Evolutionary conservation across 1,140 invertebrate genomes (phyloP).

Genomic region (Brachionus calyciflorus): DNA sequence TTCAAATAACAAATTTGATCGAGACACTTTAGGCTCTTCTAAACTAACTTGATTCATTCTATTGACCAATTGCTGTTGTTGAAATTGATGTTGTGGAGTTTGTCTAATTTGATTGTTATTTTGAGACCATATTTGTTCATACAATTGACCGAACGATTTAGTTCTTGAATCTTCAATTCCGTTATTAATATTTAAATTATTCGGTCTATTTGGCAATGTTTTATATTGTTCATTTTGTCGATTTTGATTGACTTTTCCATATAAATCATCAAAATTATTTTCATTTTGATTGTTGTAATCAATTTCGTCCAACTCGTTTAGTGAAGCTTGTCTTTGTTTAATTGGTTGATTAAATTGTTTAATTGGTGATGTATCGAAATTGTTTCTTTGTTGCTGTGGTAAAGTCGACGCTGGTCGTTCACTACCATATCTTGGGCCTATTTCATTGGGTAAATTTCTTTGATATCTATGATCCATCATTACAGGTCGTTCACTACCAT

Average conservation of each 20-base stretch:
- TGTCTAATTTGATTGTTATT: not conserved
- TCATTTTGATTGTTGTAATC: conserved; percentile 6
- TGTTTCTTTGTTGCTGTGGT: not conserved
- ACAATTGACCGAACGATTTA: conserved; percentile 37
- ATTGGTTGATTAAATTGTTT: not conserved
- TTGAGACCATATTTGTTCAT: conserved; percentile 36
- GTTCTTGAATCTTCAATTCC: not conserved
- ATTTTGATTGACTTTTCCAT: conserved; percentile 9
- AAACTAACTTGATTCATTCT: conserved; percentile 5
- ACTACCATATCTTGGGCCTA: not conserved
- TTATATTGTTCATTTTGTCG: conserved; percentile 12
- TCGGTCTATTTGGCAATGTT: not conserved
- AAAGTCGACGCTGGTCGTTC: conserved; percentile 15
- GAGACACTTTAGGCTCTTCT: not conserved
- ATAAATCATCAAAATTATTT: conserved; percentile 29
- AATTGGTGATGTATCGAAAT: not conserved
- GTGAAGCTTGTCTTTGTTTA: not conserved
- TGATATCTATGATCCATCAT: not conserved
- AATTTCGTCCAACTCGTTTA: conserved; percentile 34
- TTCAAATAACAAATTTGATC: not conserved
- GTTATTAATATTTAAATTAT: not conserved
- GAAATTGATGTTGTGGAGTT: not conserved
- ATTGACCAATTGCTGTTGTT: conserved; percentile 19
- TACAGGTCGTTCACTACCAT: conserved; percentile 10
- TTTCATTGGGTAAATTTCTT: conserved; percentile 29